A percentile compares a stretch with the other conserved stretches of the same genome.
Evolutionary conservation across 2,888 invertebrate species (phyloP).

Genomic region (Harpalus rubripes): DNA sequence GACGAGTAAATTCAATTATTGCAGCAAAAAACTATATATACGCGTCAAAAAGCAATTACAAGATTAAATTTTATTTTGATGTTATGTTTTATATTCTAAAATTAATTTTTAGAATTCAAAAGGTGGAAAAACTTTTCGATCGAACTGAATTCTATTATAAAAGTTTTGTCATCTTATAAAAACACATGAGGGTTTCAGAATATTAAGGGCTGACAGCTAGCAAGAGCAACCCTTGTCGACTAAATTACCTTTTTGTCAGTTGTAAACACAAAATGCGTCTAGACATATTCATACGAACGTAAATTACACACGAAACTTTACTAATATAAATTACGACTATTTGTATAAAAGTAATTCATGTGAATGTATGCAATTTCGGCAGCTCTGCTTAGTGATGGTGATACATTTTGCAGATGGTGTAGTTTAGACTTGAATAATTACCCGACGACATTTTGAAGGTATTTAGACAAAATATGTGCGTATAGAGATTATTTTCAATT

Average conservation of each 20-base stretch:
- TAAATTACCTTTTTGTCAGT: neutral
- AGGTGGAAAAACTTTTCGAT: neutral
- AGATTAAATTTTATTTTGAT: neutral
- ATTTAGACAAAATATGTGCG: too few relatives aligned
- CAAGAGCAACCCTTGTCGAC: neutral
- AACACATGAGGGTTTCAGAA: neutral
- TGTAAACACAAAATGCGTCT: neutral
- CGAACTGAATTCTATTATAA: neutral
- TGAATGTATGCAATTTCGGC: neutral
- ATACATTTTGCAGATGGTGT: neutral
- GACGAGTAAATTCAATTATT: conserved; percentile 33
- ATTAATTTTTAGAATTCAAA: neutral
- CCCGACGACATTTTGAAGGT: neutral
- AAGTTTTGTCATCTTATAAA: conserved; percentile 3
- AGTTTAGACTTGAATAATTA: neutral
- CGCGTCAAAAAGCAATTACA: neutral
- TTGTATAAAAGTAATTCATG: neutral
- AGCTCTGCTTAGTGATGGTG: neutral
- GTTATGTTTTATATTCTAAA: too few relatives aligned
- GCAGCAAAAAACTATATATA: neutral
- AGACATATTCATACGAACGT: neutral
- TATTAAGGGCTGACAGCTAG: neutral
- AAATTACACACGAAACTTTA: neutral
- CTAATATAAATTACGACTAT: conserved; percentile 1
- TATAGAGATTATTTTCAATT: too few relatives aligned